Percentiles rank a stretch among this genome's conserved stretches.
phyloP scores from a whole-genome alignment of 2,888 invertebrate species.

The Napeogenes inachia region DNA sequence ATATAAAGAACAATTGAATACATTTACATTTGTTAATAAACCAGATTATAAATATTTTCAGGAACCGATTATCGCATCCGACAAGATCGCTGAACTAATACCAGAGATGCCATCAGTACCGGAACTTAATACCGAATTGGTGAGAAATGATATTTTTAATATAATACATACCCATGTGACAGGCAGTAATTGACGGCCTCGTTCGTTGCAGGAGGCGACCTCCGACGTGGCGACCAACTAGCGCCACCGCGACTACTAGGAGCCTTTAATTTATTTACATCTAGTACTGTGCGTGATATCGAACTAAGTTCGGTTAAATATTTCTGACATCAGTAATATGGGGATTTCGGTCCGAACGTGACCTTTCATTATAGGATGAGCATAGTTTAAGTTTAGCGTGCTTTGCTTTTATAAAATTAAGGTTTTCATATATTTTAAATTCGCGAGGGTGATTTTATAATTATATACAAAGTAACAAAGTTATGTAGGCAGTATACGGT shows the following conservation, averaged over 20 bases:
- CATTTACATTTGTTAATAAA: neutral
- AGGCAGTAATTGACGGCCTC: no score
- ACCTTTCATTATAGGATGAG: constrained; percentile 64
- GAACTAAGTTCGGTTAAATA: constrained; percentile 69
- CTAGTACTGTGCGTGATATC: constrained; percentile 60
- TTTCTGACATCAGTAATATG: constrained; percentile 52
- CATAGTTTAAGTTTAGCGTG: constrained; percentile 76
- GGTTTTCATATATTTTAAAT: constrained; percentile 72
- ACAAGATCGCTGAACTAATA: constrained; percentile 67
- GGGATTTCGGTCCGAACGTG: constrained; percentile 64
- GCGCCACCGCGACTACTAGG: constrained; percentile 42
- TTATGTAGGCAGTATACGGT: constrained; percentile 77
- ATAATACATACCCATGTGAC: neutral
- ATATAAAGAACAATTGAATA: neutral
- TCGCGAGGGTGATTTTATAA: constrained; percentile 71
- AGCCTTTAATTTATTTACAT: constrained; percentile 72
- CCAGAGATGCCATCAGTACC: constrained; percentile 66
- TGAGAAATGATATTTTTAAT: constrained; percentile 32
- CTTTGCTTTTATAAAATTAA: constrained; percentile 76
- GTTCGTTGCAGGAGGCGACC: constrained; percentile 47
- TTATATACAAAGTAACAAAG: constrained; percentile 72
- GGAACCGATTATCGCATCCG: constrained; percentile 55
- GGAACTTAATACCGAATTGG: constrained; percentile 64
- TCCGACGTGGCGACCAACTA: constrained; percentile 59
- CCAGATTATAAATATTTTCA: constrained; percentile 40